phyloP scores from a whole-genome alignment of 2,797 vertebrate genomes.

The Coregonus sp. region DNA sequence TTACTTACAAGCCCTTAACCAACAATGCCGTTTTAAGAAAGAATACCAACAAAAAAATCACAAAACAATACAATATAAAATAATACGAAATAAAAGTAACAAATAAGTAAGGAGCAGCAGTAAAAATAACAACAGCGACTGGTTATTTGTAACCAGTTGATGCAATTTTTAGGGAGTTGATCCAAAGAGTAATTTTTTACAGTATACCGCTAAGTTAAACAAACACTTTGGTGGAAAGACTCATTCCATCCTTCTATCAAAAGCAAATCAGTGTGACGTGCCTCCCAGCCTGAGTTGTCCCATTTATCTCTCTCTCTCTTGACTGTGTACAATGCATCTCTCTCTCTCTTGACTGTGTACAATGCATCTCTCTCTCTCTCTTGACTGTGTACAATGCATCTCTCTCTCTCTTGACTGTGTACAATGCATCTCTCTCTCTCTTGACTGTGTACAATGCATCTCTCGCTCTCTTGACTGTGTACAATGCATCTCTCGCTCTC shows the following conservation, averaged over 20 bases:
- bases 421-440: neutral
- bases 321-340: neutral
- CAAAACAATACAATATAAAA: too few species aligned
- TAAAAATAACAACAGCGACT: too few species aligned
- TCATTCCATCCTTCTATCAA: neutral
- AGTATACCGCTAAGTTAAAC: neutral
- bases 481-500: neutral
- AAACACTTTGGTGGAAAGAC: neutral
- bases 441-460: neutral
- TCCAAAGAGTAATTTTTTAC: too few species aligned
- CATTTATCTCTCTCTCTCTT: constrained; percentile 30
- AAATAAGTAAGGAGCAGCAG: too few species aligned
- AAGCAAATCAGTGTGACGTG: constrained; percentile 36
- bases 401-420: neutral
- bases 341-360: neutral
- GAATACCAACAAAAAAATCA: too few species aligned
- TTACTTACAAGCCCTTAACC: too few species aligned
- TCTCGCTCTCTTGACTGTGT: neutral
- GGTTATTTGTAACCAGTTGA: too few species aligned
- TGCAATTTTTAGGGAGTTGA: too few species aligned
- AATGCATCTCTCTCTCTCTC: neutral
- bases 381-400: neutral
- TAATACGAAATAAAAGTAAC: too few species aligned
- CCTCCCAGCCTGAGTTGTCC: constrained; percentile 40
- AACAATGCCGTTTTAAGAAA: too few species aligned